Evolutionary conservation across 2,888 invertebrate species (phyloP), one percentile per base, ranked within the genome.

Genomic region (Melieria omissa): DNA sequence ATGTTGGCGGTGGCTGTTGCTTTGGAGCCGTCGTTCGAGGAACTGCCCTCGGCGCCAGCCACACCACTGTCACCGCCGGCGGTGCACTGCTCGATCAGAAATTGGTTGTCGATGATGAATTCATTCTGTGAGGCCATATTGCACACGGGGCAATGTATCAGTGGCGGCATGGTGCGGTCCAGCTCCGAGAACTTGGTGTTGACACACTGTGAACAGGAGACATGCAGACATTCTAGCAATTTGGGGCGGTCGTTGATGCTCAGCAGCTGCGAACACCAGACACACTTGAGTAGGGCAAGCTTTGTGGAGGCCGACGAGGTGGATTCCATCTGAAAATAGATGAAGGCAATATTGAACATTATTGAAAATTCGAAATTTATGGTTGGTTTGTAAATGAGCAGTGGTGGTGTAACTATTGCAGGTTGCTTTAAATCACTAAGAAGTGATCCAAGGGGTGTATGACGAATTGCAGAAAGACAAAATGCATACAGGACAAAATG

Each of bases 211-310:
- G 91, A 89, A 86, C 96, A 97, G 73, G 93, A 92, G 67, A 95
- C 93, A 86, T 97, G 96, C 78, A 97, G 89, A 85, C 96, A 97
- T 87, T 95, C 95, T 82, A 97, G 88, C 73, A 96, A 89, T 88
- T 95, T 95, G 49, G 96, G 95, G 62, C 90, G 89, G 81, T 92
- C 91, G 55, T 86, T 88, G 52, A 88, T 85, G 55, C 88, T 88
- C 65, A 92, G 86, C 58, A 87, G 80, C 80, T 89, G 88, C 46
- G 82, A 83, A 83, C 90, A 91, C 82, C 89, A 88, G 74, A 90
- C 89, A 82, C 91, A 91, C 84, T 90, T 90, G 63, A 84, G 82
- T 10, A 85, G 80, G 14, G 85, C 81, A 63, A 83, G 82, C 73
- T 85, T 84, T 29, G 83, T 81, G 16, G 80, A 83, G 58, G 82